phyloP scores from a whole-genome alignment of 2,888 invertebrate species.

The Pemphredon lugubris region DNA sequence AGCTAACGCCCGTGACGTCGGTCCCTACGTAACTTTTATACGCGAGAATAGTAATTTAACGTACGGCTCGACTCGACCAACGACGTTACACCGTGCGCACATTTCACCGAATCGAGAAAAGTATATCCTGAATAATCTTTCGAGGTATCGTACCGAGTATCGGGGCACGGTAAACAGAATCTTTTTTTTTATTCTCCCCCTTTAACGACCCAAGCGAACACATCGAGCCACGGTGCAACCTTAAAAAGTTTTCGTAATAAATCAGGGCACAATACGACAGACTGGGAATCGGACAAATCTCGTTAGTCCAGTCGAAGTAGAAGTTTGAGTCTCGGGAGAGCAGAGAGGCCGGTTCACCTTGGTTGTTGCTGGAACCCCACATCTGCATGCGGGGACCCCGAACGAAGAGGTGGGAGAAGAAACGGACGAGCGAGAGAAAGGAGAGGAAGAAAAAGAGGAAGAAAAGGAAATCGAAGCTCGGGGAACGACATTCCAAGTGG shows the following conservation, averaged over 20 bases:
- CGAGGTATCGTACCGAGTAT: no score
- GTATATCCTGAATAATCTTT: no score
- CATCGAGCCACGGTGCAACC: conserved; percentile 21
- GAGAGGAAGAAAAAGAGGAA: conserved; percentile 42
- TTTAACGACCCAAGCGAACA: neutral
- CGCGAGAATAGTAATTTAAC: no score
- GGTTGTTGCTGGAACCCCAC: conserved; percentile 73
- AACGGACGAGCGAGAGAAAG: conserved; percentile 37
- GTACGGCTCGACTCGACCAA: no score
- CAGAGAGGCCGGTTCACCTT: conserved; percentile 79
- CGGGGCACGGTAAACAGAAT: no score
- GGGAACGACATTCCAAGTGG: conserved; percentile 67
- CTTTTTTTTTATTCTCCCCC: neutral
- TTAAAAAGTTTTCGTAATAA: conserved; percentile 58
- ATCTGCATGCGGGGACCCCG: conserved; percentile 62
- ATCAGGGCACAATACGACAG: conserved; percentile 57
- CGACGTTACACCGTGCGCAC: no score
- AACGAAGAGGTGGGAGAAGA: conserved; percentile 57
- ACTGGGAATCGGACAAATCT: conserved; percentile 68
- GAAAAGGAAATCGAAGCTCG: conserved; percentile 61
- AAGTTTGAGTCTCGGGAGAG: conserved; percentile 49
- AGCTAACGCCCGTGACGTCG: no score
- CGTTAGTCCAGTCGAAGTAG: conserved; percentile 72
- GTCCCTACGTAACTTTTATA: no score
- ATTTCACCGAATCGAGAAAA: no score